Evolutionary conservation across 2,888 invertebrate genomes (phyloP).

Genomic region (Tipula unca): DNA sequence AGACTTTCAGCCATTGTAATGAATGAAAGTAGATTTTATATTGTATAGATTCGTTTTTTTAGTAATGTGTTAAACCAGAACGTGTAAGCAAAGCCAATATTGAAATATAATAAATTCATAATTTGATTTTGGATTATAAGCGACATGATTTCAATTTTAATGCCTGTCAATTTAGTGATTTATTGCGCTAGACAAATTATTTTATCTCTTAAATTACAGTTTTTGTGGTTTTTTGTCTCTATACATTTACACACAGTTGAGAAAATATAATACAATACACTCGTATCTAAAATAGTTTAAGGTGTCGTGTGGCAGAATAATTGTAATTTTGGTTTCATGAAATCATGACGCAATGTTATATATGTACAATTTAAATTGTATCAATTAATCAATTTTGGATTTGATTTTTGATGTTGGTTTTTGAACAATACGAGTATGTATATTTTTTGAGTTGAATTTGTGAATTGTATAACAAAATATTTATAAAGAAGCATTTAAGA

Average conservation of each 20-base stretch:
- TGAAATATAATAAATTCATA: not conserved
- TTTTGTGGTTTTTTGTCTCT: not conserved
- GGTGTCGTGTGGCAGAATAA: not conserved
- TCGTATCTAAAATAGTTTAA: not conserved
- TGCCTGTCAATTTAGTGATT: not conserved
- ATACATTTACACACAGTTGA: not conserved
- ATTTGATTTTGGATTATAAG: not conserved
- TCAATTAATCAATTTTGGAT: not conserved
- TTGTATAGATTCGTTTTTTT: not conserved
- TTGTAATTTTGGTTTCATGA: not conserved
- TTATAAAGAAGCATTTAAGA: not conserved
- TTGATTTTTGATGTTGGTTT: not conserved
- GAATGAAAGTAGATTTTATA: not conserved
- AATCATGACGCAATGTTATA: not conserved
- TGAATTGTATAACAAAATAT: not conserved
- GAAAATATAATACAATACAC: no score
- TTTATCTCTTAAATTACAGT: not conserved
- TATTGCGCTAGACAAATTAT: not conserved
- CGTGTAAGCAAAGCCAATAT: not conserved
- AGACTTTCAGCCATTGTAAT: not conserved
- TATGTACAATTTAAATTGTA: not conserved
- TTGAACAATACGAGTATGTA: not conserved
- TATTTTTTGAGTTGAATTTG: not conserved
- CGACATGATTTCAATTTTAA: not conserved
- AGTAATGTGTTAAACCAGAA: not conserved